Base-by-base conservation (phyloP, 2,888 invertebrate genomes). In the Agrotis puta region DNA sequence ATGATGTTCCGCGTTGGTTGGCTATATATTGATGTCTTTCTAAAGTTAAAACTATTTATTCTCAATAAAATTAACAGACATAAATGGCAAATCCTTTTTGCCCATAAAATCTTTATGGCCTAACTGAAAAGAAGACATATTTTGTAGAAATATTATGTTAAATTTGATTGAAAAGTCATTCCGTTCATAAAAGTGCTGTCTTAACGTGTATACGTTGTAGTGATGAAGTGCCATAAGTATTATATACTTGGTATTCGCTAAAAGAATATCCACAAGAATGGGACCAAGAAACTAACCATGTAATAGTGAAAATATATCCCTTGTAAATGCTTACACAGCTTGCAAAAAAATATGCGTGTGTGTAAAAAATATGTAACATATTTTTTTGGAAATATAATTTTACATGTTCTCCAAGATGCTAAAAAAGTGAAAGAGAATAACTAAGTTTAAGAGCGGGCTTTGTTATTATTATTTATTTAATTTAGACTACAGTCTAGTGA, bases 211-310 rank as follows among this genome's bases (percentile, higher is more conserved):
- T 57, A 56, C 13, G 24, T 20, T 51, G 7, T 20, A 50, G 53
- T 68, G 22, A 67, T 50, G 51, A 57, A 43, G 54, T 54, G 27
- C 27, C 54, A 18, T 54, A 18, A 53, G 45, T 65, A 43, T 50
- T 20, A 54, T 48, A 24, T 47, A 22, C 24, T 43, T 61, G 66
- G 27, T 22, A 16, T 68, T 76, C 13, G 20, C 14, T 54, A 47
- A 65, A 51, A 13, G 56, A 48, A 53, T 63, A 58, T 57, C 57
- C 43, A 64, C 39, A 27, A 56, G 27, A 56, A 57, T 65, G 79
- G 79, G 79, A 79, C 80, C 79, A 79, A 79, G 51, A 56, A 3
- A 67, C 47, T 50, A 64, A 39, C 18, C 48, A 51, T 63, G 61
- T 65, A 54, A 39, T 64, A 64, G 56, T 66, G 22, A 73, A 62